phyloP scores from a whole-genome alignment of 1,140 invertebrate species.

The Chrysopa pallens region DNA sequence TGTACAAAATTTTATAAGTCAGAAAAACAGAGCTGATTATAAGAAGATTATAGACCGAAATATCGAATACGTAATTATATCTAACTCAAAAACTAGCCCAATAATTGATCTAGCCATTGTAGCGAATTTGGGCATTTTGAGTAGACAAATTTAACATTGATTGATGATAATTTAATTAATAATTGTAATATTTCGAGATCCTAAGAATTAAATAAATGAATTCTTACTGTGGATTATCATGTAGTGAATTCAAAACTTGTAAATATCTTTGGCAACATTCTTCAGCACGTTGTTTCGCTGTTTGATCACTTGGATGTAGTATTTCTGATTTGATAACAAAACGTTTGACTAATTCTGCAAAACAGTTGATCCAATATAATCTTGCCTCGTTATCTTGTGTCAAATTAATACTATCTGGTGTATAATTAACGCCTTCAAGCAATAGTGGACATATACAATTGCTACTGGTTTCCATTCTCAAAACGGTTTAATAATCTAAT shows the following conservation, averaged over 20 bases:
- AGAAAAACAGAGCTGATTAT: too few species aligned
- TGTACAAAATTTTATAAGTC: too few species aligned
- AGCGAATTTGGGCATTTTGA: too few species aligned
- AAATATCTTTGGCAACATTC: conserved; percentile 74
- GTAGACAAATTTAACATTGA: too few species aligned
- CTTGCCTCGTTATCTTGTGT: conserved; percentile 69
- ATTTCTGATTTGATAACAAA: conserved; percentile 53
- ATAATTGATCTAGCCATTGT: too few species aligned
- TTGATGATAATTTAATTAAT: too few species aligned
- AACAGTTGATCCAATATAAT: conserved; percentile 84
- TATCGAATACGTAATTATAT: too few species aligned
- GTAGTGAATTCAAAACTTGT: conserved; percentile 55
- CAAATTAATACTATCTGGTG: conserved; percentile 79
- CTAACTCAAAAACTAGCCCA: too few species aligned
- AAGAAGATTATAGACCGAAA: too few species aligned
- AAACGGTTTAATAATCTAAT: too few species aligned
- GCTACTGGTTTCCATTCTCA: neutral
- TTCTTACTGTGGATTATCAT: conserved; percentile 66
- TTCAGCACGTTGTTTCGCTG: conserved; percentile 58
- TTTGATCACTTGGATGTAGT: conserved; percentile 57
- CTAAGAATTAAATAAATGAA: too few species aligned
- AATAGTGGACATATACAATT: conserved; percentile 22
- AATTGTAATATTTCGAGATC: too few species aligned
- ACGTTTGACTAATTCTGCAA: conserved; percentile 67
- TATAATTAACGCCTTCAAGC: conserved; percentile 36